Percentiles rank a stretch among this genome's conserved stretches.
Conservation (phyloP, 2,113 vertebrate species). For the Cynopterus brachyotis region DNA sequence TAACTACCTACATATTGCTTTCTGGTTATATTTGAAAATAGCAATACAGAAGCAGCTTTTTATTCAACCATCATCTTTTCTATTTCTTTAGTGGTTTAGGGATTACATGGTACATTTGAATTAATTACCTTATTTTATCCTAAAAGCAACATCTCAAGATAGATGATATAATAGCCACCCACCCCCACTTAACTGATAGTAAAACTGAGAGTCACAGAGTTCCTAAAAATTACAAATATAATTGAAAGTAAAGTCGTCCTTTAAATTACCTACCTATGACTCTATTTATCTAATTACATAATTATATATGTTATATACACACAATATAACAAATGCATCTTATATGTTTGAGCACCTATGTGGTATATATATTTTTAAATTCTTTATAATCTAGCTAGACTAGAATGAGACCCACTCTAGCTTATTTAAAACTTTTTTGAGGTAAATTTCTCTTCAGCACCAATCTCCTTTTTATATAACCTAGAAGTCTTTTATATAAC, state of each 20-base stretch:
- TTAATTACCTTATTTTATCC: background rate
- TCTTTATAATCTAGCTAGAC: background rate
- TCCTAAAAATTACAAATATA: background rate
- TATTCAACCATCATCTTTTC: background rate
- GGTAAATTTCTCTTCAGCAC: background rate
- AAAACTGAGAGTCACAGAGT: background rate
- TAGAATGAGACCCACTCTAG: background rate
- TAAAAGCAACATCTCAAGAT: background rate
- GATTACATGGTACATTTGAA: background rate
- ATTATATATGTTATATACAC: background rate
- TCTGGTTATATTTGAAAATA: background rate
- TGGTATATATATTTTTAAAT: background rate
- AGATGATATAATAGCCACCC: background rate
- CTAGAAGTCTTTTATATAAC: background rate
- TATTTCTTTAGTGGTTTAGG: background rate
- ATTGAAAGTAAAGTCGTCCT: background rate
- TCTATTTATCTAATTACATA: background rate
- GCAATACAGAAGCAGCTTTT: background rate
- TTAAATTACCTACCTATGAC: background rate
- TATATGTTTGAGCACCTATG: background rate
- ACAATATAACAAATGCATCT: background rate
- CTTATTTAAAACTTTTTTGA: background rate
- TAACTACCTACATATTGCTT: background rate
- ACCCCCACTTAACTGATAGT: background rate
- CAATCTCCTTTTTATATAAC: background rate